Evolutionary conservation across 2,888 invertebrate genomes (phyloP).

Genomic region (Spatulosminthurus flaviceps): DNA sequence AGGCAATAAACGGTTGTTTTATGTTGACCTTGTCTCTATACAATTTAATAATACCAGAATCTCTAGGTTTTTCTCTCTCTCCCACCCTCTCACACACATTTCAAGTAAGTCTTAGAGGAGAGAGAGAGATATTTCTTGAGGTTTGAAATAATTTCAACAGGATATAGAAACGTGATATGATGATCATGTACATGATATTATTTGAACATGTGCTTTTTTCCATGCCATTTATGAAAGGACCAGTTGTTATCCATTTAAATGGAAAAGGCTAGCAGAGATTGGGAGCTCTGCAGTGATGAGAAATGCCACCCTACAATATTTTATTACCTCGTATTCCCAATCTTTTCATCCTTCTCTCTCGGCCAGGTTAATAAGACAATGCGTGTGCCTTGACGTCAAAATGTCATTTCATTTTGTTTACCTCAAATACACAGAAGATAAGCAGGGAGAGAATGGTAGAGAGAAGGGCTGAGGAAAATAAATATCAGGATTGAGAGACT

Average conservation of each 20-base stretch:
- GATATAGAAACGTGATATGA: neutral
- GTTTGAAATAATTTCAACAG: conserved; percentile 13
- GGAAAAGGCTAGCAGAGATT: too few species aligned
- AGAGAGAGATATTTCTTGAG: neutral
- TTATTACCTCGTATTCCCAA: too few species aligned
- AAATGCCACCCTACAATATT: too few species aligned
- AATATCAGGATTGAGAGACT: neutral
- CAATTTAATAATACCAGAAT: conserved; percentile 3
- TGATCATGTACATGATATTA: too few species aligned
- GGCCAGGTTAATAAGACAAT: neutral
- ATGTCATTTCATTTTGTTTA: neutral
- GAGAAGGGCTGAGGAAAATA: neutral
- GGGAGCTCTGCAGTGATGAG: neutral
- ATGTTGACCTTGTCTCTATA: conserved; percentile 34
- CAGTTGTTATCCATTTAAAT: neutral
- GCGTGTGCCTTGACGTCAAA: neutral
- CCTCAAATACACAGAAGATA: neutral
- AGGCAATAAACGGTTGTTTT: conserved; percentile 34
- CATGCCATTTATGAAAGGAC: conserved; percentile 1
- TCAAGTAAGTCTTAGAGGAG: neutral
- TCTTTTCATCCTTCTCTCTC: too few species aligned
- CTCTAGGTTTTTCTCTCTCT: neutral
- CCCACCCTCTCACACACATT: too few species aligned
- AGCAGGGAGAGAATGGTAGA: neutral
- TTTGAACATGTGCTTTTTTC: too few species aligned